Percentiles rank a stretch among this genome's conserved stretches.
phyloP scores from a whole-genome alignment of 1,140 invertebrate species.

The Nebria ingens region DNA sequence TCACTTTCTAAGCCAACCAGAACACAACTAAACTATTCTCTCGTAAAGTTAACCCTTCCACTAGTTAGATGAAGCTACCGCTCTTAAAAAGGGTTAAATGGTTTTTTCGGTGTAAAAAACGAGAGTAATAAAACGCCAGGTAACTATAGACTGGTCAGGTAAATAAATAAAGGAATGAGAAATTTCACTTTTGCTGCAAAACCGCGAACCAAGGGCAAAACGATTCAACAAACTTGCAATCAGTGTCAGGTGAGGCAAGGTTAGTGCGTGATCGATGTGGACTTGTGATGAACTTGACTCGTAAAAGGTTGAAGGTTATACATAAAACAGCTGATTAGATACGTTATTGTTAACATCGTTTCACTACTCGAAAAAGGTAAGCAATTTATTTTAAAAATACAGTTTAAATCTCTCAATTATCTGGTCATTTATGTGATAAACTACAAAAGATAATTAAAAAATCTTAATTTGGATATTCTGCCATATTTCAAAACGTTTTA shows the following conservation, averaged over 20 bases:
- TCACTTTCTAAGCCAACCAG: background rate
- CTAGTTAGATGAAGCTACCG: background rate
- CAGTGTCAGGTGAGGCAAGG: conserved; percentile 3
- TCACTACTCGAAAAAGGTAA: too few species aligned
- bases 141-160: background rate
- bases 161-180: too few species aligned
- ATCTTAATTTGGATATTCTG: too few species aligned
- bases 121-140: conserved; percentile 4
- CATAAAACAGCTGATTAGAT: too few species aligned
- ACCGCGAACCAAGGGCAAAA: background rate
- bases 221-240: background rate
- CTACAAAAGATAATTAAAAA: too few species aligned
- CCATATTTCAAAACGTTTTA: too few species aligned
- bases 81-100: conserved; percentile 2
- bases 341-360: too few species aligned
- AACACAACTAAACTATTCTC: conserved; percentile 2
- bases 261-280: conserved; percentile 5
- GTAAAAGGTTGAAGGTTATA: background rate
- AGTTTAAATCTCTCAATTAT: too few species aligned
- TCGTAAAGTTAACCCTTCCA: background rate
- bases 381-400: too few species aligned
- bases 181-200: background rate
- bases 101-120: background rate
- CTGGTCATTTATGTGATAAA: too few species aligned
- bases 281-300: background rate